Conservation (phyloP, 2,888 invertebrate species). For the Calameuta idolon region DNA sequence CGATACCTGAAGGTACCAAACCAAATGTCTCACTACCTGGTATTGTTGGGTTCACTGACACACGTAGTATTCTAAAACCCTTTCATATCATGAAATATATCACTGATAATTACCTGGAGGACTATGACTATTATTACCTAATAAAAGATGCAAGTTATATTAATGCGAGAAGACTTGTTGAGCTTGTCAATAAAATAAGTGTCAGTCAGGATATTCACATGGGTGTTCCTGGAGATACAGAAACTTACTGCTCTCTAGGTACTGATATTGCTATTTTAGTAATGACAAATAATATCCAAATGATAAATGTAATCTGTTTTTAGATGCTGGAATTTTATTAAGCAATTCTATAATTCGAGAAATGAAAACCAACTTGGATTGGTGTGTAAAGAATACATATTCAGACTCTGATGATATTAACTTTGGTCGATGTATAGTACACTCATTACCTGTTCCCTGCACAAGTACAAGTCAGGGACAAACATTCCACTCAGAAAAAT, state of each 20-base stretch:
- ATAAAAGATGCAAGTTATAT: constrained; percentile 88
- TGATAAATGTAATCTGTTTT: constrained; percentile 45
- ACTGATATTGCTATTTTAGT: constrained; percentile 32
- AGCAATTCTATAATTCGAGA: constrained; percentile 88
- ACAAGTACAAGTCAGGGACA: constrained; percentile 70
- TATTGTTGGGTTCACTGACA: constrained; percentile 90
- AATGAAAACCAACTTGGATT: constrained; percentile 83
- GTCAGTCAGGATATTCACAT: constrained; percentile 88
- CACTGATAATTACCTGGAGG: constrained; percentile 87
- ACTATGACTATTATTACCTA: constrained; percentile 93
- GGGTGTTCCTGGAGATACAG: constrained; percentile 75
- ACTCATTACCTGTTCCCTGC: constrained; percentile 77
- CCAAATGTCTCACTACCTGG: constrained; percentile 73
- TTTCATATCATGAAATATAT: constrained; percentile 92
- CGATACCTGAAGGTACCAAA: constrained; percentile 67
- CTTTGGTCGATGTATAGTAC: constrained; percentile 86
- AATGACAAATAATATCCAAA: background rate
- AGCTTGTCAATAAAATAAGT: constrained; percentile 82
- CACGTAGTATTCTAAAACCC: constrained; percentile 79
- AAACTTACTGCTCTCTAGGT: constrained; percentile 79
- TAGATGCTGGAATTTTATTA: constrained; percentile 87
- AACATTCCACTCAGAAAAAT: constrained; percentile 42
- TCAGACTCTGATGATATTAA: constrained; percentile 87
- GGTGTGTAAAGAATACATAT: constrained; percentile 89
- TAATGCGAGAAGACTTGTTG: constrained; percentile 80